Conservation (phyloP, 2,113 vertebrate genomes). For the Melierax canorus region DNA sequence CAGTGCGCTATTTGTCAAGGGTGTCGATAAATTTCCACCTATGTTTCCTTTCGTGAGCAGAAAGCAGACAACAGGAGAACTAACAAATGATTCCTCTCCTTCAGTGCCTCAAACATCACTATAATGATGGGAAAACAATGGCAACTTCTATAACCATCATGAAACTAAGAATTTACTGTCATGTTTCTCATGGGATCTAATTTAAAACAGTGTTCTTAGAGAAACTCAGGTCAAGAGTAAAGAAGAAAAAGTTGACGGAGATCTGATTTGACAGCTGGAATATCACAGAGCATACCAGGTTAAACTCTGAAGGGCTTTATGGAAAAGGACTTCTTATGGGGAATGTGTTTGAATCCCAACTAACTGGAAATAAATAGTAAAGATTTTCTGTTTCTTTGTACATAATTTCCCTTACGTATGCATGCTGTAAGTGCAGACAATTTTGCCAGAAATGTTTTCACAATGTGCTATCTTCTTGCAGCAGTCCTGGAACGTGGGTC, state of each 20-base stretch:
- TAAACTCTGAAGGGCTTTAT: not conserved
- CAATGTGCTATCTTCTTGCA: not conserved
- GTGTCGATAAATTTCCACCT: not conserved
- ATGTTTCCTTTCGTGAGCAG: not conserved
- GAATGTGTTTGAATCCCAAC: not conserved
- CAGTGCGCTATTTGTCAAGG: not conserved
- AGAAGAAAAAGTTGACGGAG: constrained; percentile 35
- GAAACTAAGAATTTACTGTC: constrained; percentile 56
- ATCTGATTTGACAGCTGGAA: constrained; percentile 66
- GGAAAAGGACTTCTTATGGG: not conserved
- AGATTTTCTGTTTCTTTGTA: not conserved
- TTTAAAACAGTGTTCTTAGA: constrained; percentile 65
- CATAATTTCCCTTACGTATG: not conserved
- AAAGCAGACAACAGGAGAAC: not conserved
- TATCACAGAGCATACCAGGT: not conserved
- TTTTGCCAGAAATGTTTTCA: not conserved
- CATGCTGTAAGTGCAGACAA: not conserved
- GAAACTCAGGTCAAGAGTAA: constrained; percentile 69
- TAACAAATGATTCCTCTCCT: not conserved
- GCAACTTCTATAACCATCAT: constrained; percentile 64
- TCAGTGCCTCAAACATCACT: not conserved
- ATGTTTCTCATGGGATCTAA: constrained; percentile 69
- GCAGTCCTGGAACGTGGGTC: accelerated
- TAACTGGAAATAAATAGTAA: not conserved
- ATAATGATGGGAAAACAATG: constrained; percentile 55